Base-by-base conservation (phyloP, 2,797 vertebrate species). In the Limosa lapponica region DNA sequence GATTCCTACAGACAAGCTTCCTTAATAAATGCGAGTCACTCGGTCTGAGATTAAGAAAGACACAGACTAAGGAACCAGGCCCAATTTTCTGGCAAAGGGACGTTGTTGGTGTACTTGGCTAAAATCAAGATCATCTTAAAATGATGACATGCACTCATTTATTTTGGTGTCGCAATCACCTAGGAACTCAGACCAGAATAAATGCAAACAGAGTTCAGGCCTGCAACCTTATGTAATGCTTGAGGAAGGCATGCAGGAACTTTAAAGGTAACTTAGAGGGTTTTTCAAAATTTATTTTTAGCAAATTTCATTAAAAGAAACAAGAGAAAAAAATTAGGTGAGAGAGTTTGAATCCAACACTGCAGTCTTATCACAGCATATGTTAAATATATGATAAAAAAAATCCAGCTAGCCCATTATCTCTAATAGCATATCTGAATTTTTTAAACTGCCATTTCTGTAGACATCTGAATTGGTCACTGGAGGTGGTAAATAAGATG, bases 401-500 rank as follows among this genome's bases (percentile, higher is more conserved):
- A 91, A 80, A 72, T 37, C 48, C 64, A 87, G 48, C 64, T 48
- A 84, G 37, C 9, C 67, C 39, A 66, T 84, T 91, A 90, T 54
- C 24, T 79, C 57, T 52, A 74, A 89, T 18, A 90, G 48, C 41
- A 83, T 94, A 64, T 93, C 73, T 51, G 91, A 84, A 59, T 79
- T 95, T 91, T 75, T 89, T 58, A 67, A 94, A 85, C 46, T 82
- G 90, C 57, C 59, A 27, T 90, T 95, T 94, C 88, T 95, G 66
- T 70, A n/a, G 44, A 90, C 80, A 95, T 95, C 74, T 80, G 90
- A 95, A 87, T 95, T 84, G 67, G 90, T 93, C 91, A 87, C 83
- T 92, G 83, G 92, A 93, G 94, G 90, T 92, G 92, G 88, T 95
- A 95, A 97, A 96, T 95, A 93, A 95, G 70, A 96, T 82, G 87